phyloP scores from a whole-genome alignment of 2,113 vertebrate genomes.

The Caloenas nicobarica region DNA sequence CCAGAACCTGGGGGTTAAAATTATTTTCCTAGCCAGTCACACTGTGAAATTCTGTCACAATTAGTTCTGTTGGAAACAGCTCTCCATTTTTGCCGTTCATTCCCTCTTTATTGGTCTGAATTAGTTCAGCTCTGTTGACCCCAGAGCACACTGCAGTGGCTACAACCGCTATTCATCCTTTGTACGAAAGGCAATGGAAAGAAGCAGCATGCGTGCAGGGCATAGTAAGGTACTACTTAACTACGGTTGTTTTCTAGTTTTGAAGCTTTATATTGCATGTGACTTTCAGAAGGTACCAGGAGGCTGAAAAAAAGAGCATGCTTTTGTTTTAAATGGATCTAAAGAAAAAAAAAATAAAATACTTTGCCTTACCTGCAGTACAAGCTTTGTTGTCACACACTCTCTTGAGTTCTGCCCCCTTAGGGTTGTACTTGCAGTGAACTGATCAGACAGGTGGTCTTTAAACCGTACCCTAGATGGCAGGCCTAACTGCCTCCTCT shows the following conservation, averaged over 20 bases:
- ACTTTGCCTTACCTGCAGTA: constrained; percentile 80
- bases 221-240: background rate
- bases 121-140: background rate
- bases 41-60: background rate
- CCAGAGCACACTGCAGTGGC: background rate
- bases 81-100: background rate
- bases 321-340: background rate
- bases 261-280: background rate
- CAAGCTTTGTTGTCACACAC: constrained; percentile 78
- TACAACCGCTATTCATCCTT: background rate
- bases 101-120: background rate
- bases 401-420: constrained; percentile 77
- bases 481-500: constrained; percentile 81
- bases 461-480: constrained; percentile 83
- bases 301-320: background rate
- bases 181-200: background rate
- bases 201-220: background rate
- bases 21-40: background rate
- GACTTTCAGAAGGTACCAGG: background rate
- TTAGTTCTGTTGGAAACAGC: background rate
- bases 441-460: constrained; percentile 76
- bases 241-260: background rate
- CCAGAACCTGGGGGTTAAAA: background rate
- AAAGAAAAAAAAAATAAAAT: background rate
- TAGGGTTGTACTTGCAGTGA: constrained; percentile 79